Conservation (phyloP, 2,797 vertebrate species). For the Poecilia picta region DNA sequence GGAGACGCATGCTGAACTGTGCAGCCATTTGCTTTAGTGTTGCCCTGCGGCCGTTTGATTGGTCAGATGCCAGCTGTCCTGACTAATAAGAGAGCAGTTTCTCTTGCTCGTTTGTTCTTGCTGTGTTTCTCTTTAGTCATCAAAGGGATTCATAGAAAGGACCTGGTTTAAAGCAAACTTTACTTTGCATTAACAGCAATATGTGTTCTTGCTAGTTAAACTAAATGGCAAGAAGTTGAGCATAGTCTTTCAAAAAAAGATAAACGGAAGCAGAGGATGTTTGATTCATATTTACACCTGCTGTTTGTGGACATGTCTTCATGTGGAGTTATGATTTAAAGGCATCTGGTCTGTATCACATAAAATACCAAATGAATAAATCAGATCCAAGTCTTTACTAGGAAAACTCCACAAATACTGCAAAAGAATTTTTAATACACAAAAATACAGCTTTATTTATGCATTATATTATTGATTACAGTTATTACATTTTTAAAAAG, state of each 20-base stretch:
- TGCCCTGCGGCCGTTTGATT: background rate
- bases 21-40: background rate
- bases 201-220: background rate
- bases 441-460: background rate
- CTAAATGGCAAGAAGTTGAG: background rate
- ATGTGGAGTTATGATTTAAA: background rate
- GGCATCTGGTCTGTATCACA: background rate
- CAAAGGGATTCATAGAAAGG: background rate
- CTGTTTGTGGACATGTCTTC: too few relatives aligned
- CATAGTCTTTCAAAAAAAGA: background rate
- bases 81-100: conserved; percentile 1
- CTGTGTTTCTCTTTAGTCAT: background rate
- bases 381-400: too few relatives aligned
- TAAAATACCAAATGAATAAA: background rate
- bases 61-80: conserved; percentile 8
- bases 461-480: background rate
- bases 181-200: background rate
- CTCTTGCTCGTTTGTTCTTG: background rate
- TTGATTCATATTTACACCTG: background rate
- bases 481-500: background rate
- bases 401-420: background rate
- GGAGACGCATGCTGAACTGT: background rate
- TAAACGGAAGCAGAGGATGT: background rate
- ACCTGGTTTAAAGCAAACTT: background rate
- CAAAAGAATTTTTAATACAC: background rate